A percentile compares a stretch with the other conserved stretches of the same genome.
Conservation (phyloP, 2,888 invertebrate genomes). For the Alloplasta piceator region DNA sequence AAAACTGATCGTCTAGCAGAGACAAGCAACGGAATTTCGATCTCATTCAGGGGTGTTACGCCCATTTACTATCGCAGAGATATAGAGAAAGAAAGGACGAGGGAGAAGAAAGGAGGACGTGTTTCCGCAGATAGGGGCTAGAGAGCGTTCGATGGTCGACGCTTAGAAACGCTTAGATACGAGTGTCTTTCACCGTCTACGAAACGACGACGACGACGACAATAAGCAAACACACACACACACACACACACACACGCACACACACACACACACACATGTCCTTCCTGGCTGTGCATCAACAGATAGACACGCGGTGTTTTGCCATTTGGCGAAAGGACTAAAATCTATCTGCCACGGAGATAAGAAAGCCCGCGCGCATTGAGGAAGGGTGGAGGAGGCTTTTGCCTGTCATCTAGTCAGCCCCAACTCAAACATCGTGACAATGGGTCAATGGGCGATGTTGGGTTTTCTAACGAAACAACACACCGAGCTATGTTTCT, state of each 20-base stretch:
- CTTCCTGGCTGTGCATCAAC: not conserved
- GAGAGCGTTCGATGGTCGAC: conserved; percentile 34
- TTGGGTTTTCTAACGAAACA: conserved; percentile 51
- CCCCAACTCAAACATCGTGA: conserved; percentile 78
- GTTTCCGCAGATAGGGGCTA: conserved; percentile 58
- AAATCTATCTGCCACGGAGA: conserved; percentile 77
- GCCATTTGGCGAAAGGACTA: conserved; percentile 64
- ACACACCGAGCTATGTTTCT: not conserved
- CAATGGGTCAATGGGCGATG: conserved; percentile 73
- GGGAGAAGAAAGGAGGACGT: conserved; percentile 46
- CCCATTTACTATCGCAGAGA: conserved; percentile 20
- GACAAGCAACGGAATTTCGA: conserved; percentile 27
- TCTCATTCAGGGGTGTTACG: conserved; percentile 24
- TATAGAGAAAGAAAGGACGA: not conserved
- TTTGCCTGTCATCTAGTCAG: conserved; percentile 76
- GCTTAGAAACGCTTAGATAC: conserved; percentile 63
- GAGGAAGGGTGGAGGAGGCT: conserved; percentile 29
- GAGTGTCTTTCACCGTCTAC: conserved; percentile 53
- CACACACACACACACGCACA: conserved; percentile 27
- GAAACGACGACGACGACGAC: conserved; percentile 25
- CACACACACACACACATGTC: conserved; percentile 45
- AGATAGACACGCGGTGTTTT: not conserved
- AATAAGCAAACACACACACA: conserved; percentile 53
- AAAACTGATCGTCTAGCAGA: not conserved
- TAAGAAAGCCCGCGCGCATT: conserved; percentile 70